Evolutionary conservation across 2,888 invertebrate species (phyloP), one percentile per base, ranked within the genome.

Genomic region (Philaethria dido): DNA sequence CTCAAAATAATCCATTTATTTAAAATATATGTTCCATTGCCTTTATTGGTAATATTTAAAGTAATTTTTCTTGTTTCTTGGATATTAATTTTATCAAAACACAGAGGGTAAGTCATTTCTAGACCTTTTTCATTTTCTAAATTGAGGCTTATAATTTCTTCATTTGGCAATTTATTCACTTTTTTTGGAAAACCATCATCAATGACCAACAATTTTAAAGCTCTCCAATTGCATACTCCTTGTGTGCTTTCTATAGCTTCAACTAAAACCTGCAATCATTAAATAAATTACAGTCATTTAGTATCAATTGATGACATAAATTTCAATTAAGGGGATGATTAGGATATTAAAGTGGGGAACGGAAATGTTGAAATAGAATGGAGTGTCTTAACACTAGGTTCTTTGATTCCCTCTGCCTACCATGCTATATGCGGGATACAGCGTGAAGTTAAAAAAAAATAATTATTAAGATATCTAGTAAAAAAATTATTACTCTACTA

Each of bases 181-280:
- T 62, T 60, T 33, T 69, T 54, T 87, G 88, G 60, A 84, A 50
- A 1, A 47, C 77, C 16, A 93, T 79, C 60, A 86, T 90, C 77
- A 20, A 75, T 73, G 50, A 79, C 69, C 59, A 82, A 70, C 69
- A 91, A 71, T 79, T 86, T 88, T 62, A 95, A 78, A 0, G 95
- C 95, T 73, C 96, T 89, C 95, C 95, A 94, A 55, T 84, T 83
- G 66, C 85, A 93, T 13, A 78, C 74, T 16, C 91, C 93, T 87
- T 95, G 95, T 74, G 94, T 94, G 81, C 96, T 96, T 86, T 97
- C 97, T 75, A 97, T 95, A 1, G 94, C 93, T 80, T 96, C 95
- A 5, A 94, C 93, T 64, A 93, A 80, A 3, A 96, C 89, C 93
- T 93, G 79, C 62, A 82, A 80, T 29, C 3, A 29, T 2, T n/a